Evolutionary conservation across 2,113 vertebrate genomes (phyloP).

Genomic region (human (Homo sapiens)): DNA sequence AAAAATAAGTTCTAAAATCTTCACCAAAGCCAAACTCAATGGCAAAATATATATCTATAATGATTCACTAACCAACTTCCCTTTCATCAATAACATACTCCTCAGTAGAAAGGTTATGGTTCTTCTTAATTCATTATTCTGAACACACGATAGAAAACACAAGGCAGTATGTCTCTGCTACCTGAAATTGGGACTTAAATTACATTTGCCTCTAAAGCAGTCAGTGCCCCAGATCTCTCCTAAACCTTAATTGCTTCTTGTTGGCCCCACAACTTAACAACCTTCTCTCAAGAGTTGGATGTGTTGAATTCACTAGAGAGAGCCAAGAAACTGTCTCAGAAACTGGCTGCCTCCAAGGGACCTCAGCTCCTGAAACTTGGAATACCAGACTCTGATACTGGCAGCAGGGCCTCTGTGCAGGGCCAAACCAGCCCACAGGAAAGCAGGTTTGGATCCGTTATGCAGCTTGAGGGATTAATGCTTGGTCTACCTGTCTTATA

Average conservation of each 20-base stretch:
- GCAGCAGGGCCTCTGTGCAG: constrained; percentile 59
- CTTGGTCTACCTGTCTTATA: constrained; percentile 68
- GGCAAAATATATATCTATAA: background rate
- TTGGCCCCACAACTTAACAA: constrained; percentile 38
- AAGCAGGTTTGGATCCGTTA: constrained; percentile 75
- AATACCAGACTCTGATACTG: constrained; percentile 55
- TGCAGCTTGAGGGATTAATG: constrained; percentile 54
- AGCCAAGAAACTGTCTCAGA: constrained; percentile 62
- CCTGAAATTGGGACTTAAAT: background rate
- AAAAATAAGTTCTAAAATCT: constrained; percentile 34
- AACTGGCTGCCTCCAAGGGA: constrained; percentile 50
- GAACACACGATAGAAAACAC: background rate
- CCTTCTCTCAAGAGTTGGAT: constrained; percentile 48
- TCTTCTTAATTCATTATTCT: background rate
- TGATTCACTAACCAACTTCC: constrained; percentile 9
- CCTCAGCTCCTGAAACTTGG: constrained; percentile 59
- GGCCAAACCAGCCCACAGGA: constrained; percentile 53
- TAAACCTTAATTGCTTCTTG: constrained; percentile 53
- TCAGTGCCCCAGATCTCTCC: constrained; percentile 54
- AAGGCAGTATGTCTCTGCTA: background rate
- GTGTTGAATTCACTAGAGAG: constrained; percentile 21
- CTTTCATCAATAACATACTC: constrained; percentile 23
- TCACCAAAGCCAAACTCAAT: constrained; percentile 39
- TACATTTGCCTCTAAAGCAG: background rate
- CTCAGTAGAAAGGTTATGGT: background rate